phyloP scores from a whole-genome alignment of 64 coral and sea anemone species.

The Montipora efflorescens region DNA sequence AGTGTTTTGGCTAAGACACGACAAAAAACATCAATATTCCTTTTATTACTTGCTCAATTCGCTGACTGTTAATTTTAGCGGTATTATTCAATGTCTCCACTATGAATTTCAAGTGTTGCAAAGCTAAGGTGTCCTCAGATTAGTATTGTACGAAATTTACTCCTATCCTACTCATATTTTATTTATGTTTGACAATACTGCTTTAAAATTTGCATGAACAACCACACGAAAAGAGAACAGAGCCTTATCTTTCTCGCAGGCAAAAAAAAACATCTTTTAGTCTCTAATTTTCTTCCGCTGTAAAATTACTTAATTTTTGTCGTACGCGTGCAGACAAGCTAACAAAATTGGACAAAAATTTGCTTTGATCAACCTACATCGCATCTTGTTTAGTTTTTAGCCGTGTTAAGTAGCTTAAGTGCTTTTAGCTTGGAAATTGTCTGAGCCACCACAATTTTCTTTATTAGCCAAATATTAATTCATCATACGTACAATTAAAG shows the following conservation, averaged over 20 bases:
- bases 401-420: constrained; percentile 62
- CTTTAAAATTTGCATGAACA: constrained; percentile 26
- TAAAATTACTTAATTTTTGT: background rate
- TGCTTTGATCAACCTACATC: constrained; percentile 11
- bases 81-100: background rate
- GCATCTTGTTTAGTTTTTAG: constrained; percentile 59
- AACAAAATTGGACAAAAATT: background rate
- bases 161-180: background rate
- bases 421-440: constrained; percentile 55
- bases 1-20: background rate
- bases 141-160: background rate
- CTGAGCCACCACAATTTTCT: constrained; percentile 36
- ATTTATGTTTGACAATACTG: background rate
- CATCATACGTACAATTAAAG: constrained; percentile 26
- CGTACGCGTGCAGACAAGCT: background rate
- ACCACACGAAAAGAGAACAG: background rate
- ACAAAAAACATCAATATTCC: background rate
- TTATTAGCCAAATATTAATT: constrained; percentile 59
- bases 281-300: constrained; percentile 11
- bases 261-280: background rate
- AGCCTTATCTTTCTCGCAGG: background rate
- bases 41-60: background rate
- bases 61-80: background rate
- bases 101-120: too few relatives aligned
- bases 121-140: too few relatives aligned